Evolutionary conservation across 2,888 invertebrate species (phyloP), one percentile per base, ranked within the genome.

Genomic region (Elegia similella): DNA sequence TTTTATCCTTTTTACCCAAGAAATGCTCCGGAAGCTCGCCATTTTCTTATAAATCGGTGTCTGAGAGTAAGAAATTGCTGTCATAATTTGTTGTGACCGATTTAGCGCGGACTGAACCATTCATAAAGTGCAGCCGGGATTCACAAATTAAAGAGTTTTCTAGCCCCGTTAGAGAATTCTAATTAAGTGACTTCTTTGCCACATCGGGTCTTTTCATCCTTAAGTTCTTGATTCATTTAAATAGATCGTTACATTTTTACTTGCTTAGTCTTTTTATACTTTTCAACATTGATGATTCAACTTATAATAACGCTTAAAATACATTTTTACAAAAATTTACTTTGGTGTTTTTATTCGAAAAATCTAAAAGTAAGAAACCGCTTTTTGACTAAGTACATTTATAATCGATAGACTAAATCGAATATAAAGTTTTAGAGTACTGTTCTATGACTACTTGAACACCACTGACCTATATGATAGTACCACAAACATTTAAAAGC

Each of bases 81-180:
- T 17, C 32, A 15, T 44, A 54, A 44, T 47, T 46, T 38, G 34
- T 55, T 46, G 23, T 34, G 38, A 55, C 46, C 44, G 42, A 53
- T 42, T 46, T 15, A 42, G 29, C 23, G 23, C 13, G 5, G 17
- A 46, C 44, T 42, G 42, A 53, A 43, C 15, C 53, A 42, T 53
- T 43, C 29, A 44, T 44, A 34, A 30, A 55, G 32, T 44, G 44
- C 44, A 32, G 34, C 15, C 13, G 7, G 17, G 44, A 32, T 30
- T 46, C 42, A n/a, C 32, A 30, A 44, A 44, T 46, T 44, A 44
- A 44, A 55, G 17, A 55, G 15, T 55, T n/a, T n/a, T 38, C 42
- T 6, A 38, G 54, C n/a, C 17, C 55, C 34, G 47, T 47, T 38
- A 47, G 42, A 55, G 46, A 48, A 55, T 55, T 47, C 47, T 42